These are phyloP conservation scores for Pyxicephalus adspersus DNA, from an alignment of 2,113 vertebrate genomes.

Conservation along the genomic window DNA sequence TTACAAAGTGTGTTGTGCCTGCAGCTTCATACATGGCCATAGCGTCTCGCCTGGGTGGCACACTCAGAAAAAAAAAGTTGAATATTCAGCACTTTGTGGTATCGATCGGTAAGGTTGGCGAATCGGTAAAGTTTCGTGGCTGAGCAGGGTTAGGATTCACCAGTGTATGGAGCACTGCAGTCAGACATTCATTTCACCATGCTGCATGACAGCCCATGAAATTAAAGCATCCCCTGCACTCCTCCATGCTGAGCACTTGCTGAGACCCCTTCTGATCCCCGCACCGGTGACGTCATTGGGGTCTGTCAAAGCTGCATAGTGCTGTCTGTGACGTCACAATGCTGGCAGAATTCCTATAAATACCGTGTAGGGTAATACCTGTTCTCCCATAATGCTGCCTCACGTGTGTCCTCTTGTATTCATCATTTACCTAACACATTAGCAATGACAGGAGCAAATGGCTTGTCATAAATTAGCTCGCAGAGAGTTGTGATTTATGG, in stretches of 20 bases:
- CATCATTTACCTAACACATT: too few species aligned
- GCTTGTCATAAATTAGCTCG: too few species aligned
- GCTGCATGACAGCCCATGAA: conserved; percentile 36
- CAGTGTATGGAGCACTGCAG: neutral
- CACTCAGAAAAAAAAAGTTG: neutral
- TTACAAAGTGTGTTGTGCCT: conserved; percentile 1
- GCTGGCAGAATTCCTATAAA: conserved; percentile 55
- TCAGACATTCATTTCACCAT: conserved; percentile 9
- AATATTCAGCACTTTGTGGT: neutral
- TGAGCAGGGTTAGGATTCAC: neutral
- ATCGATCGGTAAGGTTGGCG: neutral
- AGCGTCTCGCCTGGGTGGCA: neutral
- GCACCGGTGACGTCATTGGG: conserved; percentile 51
- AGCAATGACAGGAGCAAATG: too few species aligned
- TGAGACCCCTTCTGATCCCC: conserved; percentile 49
- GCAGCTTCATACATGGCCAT: neutral
- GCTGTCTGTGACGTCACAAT: conserved; percentile 67
- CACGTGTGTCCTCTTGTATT: too few species aligned
- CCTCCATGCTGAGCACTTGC: neutral
- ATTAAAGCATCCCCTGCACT: neutral
- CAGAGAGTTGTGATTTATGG: too few species aligned
- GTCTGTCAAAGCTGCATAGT: conserved; percentile 56
- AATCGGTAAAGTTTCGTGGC: conserved; percentile 2
- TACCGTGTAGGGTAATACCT: too few species aligned
- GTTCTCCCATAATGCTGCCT: too few species aligned